Evolutionary conservation across 2,888 invertebrate genomes (phyloP).

Genomic region (Lasioglossum pauxillum): DNA sequence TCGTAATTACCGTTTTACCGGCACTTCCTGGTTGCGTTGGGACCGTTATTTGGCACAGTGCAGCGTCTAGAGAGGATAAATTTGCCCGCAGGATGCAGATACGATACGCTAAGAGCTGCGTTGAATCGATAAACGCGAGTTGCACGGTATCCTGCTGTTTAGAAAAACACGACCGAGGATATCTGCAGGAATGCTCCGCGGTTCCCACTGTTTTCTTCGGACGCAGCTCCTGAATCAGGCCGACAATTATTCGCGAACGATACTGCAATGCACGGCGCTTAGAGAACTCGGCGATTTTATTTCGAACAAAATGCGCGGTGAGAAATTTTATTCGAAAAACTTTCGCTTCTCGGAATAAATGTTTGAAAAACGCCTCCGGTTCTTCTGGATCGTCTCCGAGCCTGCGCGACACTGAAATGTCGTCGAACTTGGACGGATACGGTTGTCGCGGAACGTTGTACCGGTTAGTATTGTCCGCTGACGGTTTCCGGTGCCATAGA

Average conservation of each 20-base stretch:
- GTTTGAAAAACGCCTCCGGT: not conserved
- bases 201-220: not conserved
- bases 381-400: not conserved
- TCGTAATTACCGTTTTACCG: constrained; percentile 65
- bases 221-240: not conserved
- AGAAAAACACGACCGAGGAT: not conserved
- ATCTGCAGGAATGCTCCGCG: not conserved
- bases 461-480: constrained; percentile 63
- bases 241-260: not conserved
- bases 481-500: constrained; percentile 65
- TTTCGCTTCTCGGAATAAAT: not conserved
- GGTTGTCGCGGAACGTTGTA: constrained; percentile 50
- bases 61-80: constrained; percentile 61
- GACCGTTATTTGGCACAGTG: constrained; percentile 71
- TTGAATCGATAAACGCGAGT: constrained; percentile 15
- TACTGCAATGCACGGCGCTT: not conserved
- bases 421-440: constrained; percentile 41
- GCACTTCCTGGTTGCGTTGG: constrained; percentile 63
- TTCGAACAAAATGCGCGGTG: not conserved
- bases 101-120: constrained; percentile 19
- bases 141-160: not conserved
- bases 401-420: constrained; percentile 15
- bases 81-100: constrained; percentile 41
- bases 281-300: not conserved
- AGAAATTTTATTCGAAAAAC: not conserved